phyloP scores from a whole-genome alignment of 2,888 invertebrate genomes.

The Mesopsocus fuscifrons region DNA sequence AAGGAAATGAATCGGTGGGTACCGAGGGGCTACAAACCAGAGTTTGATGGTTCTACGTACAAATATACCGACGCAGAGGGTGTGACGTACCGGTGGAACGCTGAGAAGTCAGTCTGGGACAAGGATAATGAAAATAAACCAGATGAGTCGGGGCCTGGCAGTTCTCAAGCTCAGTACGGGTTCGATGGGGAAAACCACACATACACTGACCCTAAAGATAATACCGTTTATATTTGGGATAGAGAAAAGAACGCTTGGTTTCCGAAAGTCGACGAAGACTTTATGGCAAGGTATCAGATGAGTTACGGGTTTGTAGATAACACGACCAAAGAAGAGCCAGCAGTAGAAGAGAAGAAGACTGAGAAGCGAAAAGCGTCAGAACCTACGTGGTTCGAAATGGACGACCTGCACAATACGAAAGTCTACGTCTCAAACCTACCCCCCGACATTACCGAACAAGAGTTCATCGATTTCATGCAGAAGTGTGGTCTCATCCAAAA shows the following conservation, averaged over 20 bases:
- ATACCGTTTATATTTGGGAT: constrained; percentile 84
- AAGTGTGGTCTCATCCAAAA: constrained; percentile 92
- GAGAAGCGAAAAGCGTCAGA: constrained; percentile 31
- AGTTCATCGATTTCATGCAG: constrained; percentile 79
- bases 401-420: constrained; percentile 76
- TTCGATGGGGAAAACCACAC: constrained; percentile 60
- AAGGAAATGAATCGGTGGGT: constrained; percentile 24
- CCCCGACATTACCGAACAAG: constrained; percentile 66
- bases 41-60: constrained; percentile 20
- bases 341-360: constrained; percentile 22
- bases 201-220: constrained; percentile 66
- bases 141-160: constrained; percentile 17
- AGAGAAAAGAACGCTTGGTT: constrained; percentile 82
- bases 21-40: constrained; percentile 14
- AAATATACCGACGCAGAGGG: constrained; percentile 19
- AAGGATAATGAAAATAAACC: constrained; percentile 18
- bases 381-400: constrained; percentile 76
- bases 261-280: constrained; percentile 92
- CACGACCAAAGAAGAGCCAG: constrained; percentile 19
- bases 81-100: constrained; percentile 35
- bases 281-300: constrained; percentile 90
- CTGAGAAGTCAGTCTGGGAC: constrained; percentile 39
- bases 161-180: constrained; percentile 32
- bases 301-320: constrained; percentile 72
- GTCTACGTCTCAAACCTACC: constrained; percentile 93